Percentiles rank a stretch among this genome's conserved stretches.
phyloP scores from a whole-genome alignment of 1,140 invertebrate genomes.

The Chrysopa pallens region DNA sequence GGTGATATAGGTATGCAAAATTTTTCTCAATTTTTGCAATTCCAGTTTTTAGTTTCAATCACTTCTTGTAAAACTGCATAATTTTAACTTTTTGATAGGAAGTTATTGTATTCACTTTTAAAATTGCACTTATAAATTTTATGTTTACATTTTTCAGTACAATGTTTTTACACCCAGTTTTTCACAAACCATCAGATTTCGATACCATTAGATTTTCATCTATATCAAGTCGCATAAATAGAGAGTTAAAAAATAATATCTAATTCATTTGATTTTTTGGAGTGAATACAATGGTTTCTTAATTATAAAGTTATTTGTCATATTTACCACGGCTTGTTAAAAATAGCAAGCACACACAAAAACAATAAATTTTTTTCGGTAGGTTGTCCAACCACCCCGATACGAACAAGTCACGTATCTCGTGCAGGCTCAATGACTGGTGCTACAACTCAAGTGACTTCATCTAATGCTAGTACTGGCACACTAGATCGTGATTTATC shows the following conservation, averaged over 20 bases:
- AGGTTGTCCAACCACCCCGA: conserved; percentile 36
- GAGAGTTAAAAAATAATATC: too few species aligned
- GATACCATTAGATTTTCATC: background rate
- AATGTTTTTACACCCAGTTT: conserved; percentile 4
- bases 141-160: conserved; percentile 5
- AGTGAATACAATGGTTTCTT: background rate
- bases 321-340: background rate
- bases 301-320: background rate
- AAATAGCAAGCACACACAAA: background rate
- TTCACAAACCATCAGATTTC: background rate
- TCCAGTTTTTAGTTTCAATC: conserved; percentile 1
- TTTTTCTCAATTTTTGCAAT: conserved; percentile 2
- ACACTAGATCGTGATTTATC: conserved; percentile 14
- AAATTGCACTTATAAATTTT: conserved; percentile 9
- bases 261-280: conserved; percentile 3
- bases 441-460: background rate
- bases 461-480: conserved; percentile 7
- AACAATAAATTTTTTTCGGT: conserved; percentile 13
- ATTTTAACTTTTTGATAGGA: background rate
- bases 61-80: background rate
- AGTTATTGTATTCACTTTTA: conserved; percentile 4
- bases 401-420: conserved; percentile 21
- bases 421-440: conserved; percentile 19
- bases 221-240: too few species aligned
- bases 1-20: conserved; percentile 60